Percentiles rank a stretch among this genome's conserved stretches.
Conservation (phyloP, 2,888 invertebrate species). For the Perizoma flavofasciatum region DNA sequence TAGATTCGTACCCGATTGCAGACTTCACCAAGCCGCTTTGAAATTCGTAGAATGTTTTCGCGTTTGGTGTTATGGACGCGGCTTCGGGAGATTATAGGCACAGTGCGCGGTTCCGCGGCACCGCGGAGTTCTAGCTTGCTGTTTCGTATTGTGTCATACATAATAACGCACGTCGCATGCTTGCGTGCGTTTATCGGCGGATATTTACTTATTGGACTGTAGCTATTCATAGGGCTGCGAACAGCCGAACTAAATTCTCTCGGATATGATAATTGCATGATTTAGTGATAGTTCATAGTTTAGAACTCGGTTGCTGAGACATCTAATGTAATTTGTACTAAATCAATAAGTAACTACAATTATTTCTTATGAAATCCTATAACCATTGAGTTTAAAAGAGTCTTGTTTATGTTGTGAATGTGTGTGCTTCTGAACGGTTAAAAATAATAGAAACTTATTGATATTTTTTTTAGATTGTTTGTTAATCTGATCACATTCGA, state of each 20-base stretch:
- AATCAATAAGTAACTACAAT: slow-evolving; percentile 33
- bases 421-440: slow-evolving; percentile 17
- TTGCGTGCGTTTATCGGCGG: slow-evolving; percentile 44
- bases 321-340: slow-evolving; percentile 34
- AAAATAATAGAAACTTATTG: slow-evolving; percentile 8
- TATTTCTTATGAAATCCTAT: slow-evolving; percentile 11
- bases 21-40: not conserved
- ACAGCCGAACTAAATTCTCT: slow-evolving; percentile 47
- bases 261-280: slow-evolving; percentile 44
- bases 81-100: slow-evolving; percentile 18
- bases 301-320: slow-evolving; percentile 56
- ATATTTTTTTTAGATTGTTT: slow-evolving; percentile 19
- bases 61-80: slow-evolving; percentile 10
- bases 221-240: slow-evolving; percentile 14
- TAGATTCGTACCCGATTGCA: slow-evolving; percentile 47
- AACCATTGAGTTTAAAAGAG: slow-evolving; percentile 6
- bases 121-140: slow-evolving; percentile 31
- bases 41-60: not conserved
- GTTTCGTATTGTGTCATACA: slow-evolving; percentile 23
- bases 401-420: slow-evolving; percentile 23
- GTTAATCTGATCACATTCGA: slow-evolving; percentile 14
- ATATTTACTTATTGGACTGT: slow-evolving; percentile 20
- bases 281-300: slow-evolving; percentile 67
- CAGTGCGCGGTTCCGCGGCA: slow-evolving; percentile 31
- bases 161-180: slow-evolving; percentile 51